Evolutionary conservation across 2,113 vertebrate species (phyloP), one percentile per base, ranked within the genome.

Genomic region (Engraulis encrasicolus): DNA sequence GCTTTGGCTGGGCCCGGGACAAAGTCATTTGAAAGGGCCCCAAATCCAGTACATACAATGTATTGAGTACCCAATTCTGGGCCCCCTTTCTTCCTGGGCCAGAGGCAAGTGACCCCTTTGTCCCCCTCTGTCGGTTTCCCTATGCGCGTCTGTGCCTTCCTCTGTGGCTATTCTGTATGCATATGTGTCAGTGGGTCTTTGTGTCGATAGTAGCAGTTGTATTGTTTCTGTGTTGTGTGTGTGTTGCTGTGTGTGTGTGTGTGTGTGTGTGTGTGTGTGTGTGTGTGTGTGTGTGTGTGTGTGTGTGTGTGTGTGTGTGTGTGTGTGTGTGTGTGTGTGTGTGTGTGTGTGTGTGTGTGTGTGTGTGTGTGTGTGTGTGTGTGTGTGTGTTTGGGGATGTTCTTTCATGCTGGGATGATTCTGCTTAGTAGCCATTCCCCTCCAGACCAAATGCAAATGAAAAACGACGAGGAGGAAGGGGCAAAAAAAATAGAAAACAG

Each of bases 401-500:
- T n/a, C 85, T 91, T 87, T 90, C 87, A 93, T 89, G 74, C 87
- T 61, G 50, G 37, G 37, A 36, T 17, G 77, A 89, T 78, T 91
- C 78, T 31, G 19, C 38, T 38, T 31, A 87, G 88, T 83, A 66
- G 58, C 58, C 81, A 82, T 87, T 88, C 85, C 74, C 27, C 82
- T 84, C 82, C 9, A 38, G 18, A n/a, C 48, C 34, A 90, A 91
- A 91, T 91, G 87, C 84, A 85, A 92, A 91, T 91, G 89, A 89
- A 88, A 50, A 90, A n/a, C n/a, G n/a, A n/a, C n/a, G n/a, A n/a
- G n/a, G n/a, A n/a, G n/a, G n/a, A 91, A 92, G 88, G 40, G 9
- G 9, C 4, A 91, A 91, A 88, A 45, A 45, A 45, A 45, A 45
- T 45, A 45, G 54, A 78, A 80, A 85, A 83, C 85, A 78, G 31